Base-by-base conservation (phyloP, 2,888 invertebrate genomes). In the Tenthredo amoena region DNA sequence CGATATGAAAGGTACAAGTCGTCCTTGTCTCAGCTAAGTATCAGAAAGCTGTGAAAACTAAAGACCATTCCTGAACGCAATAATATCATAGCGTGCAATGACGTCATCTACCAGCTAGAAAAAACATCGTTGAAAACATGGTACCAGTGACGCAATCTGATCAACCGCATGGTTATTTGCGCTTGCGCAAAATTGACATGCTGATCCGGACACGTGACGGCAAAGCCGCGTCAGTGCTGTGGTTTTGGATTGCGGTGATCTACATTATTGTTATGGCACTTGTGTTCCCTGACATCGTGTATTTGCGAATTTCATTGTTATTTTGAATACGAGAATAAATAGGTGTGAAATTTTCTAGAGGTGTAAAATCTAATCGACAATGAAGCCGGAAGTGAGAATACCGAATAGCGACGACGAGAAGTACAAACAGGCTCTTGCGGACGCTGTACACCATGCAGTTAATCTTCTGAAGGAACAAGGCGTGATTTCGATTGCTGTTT, bases 401-500 rank as follows among this genome's bases (percentile, higher is more conserved):
- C 26, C 10, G 3, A 71, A 71, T 26, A 71, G 7, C 18, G 37
- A 71, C 9, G 34, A 37, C 7, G 34, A 71, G 9, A 71, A 18
- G 34, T 71, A 71, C 34, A 71, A 71, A 37, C 71, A 71, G 18
- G 71, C 71, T 10, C 71, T 71, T n/a, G 37, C 71, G 18, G 71
- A 71, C 37, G 71, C 71, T 37, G 71, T 71, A 18, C n/a, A 71
- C n/a, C 71, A 71, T n/a, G 71, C 71, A 37, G 71, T 71, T n/a
- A 71, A 71, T 37, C 71, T 71, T 15, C 71, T 71, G 2, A 71
- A 71, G 34, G 71, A 71, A 18, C 7, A 71, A 26, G 71, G 71
- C 71, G 71, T 71, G 34, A 71, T 71, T 37, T 37, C 31, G 18
- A 34, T 37, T 34, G n/a, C 15, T 15, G 71, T 71, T n/a, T 71